A percentile compares a stretch with the other conserved stretches of the same genome.
phyloP scores from a whole-genome alignment of 2,797 vertebrate species.

The Myotis pilosus region DNA sequence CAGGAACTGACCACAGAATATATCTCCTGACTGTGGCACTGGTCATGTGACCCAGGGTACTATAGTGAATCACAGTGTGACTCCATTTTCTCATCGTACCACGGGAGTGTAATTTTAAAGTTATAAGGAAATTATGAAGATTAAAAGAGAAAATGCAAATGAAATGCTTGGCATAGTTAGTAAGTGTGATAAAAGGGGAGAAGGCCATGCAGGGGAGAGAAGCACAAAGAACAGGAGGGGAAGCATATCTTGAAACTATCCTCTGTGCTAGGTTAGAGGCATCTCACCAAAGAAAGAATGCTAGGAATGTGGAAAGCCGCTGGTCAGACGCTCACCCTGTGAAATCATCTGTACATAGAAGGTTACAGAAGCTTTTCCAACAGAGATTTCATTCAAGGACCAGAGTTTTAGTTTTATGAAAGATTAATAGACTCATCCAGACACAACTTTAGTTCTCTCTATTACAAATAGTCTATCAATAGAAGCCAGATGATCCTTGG shows the following conservation, averaged over 20 bases:
- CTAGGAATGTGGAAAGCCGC: background rate
- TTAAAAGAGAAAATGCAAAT: conserved; percentile 12
- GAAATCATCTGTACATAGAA: background rate
- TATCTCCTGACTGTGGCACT: background rate
- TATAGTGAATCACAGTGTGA: background rate
- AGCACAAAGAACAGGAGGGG: background rate
- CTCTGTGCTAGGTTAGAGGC: background rate
- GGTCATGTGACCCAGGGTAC: background rate
- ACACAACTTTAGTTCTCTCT: background rate
- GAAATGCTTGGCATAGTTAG: background rate
- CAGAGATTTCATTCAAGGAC: background rate
- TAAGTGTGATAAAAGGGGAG: background rate
- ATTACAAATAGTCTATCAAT: background rate
- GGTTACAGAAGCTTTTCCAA: background rate
- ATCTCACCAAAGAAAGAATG: background rate
- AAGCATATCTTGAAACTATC: fast-evolving
- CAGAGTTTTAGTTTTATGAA: background rate
- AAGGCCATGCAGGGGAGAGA: background rate
- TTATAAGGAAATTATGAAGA: background rate
- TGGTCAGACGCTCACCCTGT: background rate
- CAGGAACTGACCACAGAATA: background rate
- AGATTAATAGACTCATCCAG: background rate
- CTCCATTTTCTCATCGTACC: background rate
- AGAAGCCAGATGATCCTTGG: background rate
- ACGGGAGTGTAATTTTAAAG: background rate